phyloP scores from a whole-genome alignment of 1,140 invertebrate genomes.

The Drosophila lowei region DNA sequence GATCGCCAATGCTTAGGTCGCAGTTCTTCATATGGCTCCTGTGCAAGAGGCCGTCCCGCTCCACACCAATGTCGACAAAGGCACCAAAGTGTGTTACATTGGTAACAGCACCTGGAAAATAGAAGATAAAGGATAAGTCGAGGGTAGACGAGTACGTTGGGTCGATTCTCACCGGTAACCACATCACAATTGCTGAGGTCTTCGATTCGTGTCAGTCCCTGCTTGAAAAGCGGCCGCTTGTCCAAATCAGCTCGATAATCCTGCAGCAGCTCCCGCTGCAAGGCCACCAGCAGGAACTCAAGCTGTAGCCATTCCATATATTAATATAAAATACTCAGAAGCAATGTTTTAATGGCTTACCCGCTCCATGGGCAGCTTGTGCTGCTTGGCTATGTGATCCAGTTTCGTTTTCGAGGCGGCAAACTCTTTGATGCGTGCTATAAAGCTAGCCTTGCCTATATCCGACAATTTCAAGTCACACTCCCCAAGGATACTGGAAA shows the following conservation, averaged over 20 bases:
- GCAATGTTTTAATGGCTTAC: conserved; percentile 27
- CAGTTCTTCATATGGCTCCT: conserved; percentile 85
- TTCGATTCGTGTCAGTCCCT: conserved; percentile 85
- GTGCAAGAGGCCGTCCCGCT: conserved; percentile 90
- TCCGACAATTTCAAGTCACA: conserved; percentile 83
- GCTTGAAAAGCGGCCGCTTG: conserved; percentile 88
- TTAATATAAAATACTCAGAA: background rate
- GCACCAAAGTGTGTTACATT: conserved; percentile 95
- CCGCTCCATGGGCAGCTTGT: conserved; percentile 84
- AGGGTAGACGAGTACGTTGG: background rate
- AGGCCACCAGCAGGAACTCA: conserved; percentile 87
- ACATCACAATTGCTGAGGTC: conserved; percentile 85
- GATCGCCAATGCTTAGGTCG: conserved; percentile 88
- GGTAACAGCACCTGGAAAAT: conserved; percentile 85
- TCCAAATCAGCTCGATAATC: conserved; percentile 87
- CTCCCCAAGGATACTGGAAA: conserved; percentile 82
- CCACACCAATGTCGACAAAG: conserved; percentile 95
- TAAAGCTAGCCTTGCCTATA: conserved; percentile 84
- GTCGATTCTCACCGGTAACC: conserved; percentile 82
- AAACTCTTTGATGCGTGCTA: conserved; percentile 81
- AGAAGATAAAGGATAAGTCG: background rate
- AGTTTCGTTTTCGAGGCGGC: conserved; percentile 41
- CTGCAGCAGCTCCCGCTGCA: conserved; percentile 86
- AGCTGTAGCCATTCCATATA: conserved; percentile 68
- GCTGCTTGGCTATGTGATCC: conserved; percentile 82